phyloP scores from a whole-genome alignment of 2,113 vertebrate species.

The Burhinus bistriatus region DNA sequence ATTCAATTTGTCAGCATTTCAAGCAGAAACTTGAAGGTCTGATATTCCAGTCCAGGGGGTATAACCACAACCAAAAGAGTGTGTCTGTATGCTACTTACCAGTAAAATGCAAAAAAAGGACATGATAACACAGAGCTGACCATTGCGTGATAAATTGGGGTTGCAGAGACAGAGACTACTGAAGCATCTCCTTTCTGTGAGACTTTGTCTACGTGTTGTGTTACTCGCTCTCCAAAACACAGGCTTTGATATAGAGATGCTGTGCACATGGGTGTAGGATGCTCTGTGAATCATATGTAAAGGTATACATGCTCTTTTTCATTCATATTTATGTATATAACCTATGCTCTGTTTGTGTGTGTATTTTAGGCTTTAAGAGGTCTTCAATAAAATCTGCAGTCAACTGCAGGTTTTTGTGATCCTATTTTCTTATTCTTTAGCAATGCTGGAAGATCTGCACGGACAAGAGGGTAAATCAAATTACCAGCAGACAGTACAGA shows the following conservation, averaged over 20 bases:
- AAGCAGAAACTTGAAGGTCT: not conserved
- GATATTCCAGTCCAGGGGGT: not conserved
- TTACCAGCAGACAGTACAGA: not conserved
- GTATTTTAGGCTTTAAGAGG: not conserved
- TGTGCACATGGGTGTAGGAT: not conserved
- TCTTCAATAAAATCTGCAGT: not conserved
- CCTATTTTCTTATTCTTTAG: not conserved
- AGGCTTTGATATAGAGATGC: not conserved
- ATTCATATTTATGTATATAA: not conserved
- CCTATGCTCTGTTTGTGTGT: not conserved
- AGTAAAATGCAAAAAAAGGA: not conserved
- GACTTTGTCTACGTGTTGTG: not conserved
- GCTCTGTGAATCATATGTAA: not conserved
- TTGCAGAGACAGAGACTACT: not conserved
- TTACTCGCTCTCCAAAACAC: not conserved
- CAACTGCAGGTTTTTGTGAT: not conserved
- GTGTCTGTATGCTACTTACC: not conserved
- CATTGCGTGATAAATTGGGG: not conserved
- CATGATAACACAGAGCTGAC: not conserved
- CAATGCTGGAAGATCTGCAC: not conserved
- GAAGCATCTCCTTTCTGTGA: not conserved
- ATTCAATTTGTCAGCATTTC: constrained; percentile 34
- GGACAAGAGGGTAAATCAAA: not conserved
- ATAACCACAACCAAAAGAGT: not conserved
- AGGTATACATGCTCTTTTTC: not conserved